phyloP scores from a whole-genome alignment of 2,888 invertebrate genomes.

The Portevinia maculata region DNA sequence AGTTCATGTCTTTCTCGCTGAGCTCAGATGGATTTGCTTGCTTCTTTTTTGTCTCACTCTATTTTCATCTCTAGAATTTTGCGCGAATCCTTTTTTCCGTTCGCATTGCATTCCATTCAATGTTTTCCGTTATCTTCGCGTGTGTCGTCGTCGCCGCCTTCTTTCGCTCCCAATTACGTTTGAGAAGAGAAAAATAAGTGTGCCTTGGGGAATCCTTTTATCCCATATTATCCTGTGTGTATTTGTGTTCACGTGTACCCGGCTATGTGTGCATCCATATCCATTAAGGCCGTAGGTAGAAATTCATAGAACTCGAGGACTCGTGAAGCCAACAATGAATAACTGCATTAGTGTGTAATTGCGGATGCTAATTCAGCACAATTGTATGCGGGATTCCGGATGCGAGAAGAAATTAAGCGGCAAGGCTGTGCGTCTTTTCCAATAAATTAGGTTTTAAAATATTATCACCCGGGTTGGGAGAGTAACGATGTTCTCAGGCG shows the following conservation, averaged over 20 bases:
- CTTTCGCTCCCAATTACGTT: constrained; percentile 54
- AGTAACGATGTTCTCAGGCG: too few relatives aligned
- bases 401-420: constrained; percentile 53
- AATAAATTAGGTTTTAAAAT: constrained; percentile 75
- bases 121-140: constrained; percentile 23
- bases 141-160: constrained; percentile 2
- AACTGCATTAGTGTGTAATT: constrained; percentile 75
- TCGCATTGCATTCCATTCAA: constrained; percentile 52
- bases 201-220: constrained; percentile 55
- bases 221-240: constrained; percentile 25
- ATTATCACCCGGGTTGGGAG: constrained; percentile 37
- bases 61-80: constrained; percentile 37
- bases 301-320: constrained; percentile 11
- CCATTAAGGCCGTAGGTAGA: not conserved
- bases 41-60: not conserved
- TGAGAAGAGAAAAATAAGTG: constrained; percentile 43
- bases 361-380: constrained; percentile 75
- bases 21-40: constrained; percentile 57
- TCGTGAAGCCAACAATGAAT: constrained; percentile 63
- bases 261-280: constrained; percentile 17
- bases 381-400: constrained; percentile 40
- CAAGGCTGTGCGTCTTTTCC: constrained; percentile 65
- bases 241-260: constrained; percentile 12
- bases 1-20: constrained; percentile 72
- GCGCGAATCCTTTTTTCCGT: constrained; percentile 40